These are phyloP conservation scores for Gerris buenoi DNA, from an alignment of 1,140 invertebrate species.

Conservation along the genomic window DNA sequence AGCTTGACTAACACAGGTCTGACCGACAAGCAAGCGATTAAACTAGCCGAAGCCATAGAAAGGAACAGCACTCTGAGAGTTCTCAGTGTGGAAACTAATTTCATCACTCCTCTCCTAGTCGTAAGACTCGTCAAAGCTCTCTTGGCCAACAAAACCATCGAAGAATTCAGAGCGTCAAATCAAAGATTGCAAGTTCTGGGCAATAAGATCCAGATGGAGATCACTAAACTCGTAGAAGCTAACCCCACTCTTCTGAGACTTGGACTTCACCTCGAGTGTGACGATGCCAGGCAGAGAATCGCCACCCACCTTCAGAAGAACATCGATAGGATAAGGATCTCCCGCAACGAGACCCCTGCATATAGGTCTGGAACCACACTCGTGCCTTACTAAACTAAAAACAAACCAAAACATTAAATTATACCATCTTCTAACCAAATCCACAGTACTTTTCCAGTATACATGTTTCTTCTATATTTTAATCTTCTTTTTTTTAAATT, in stretches of 20 bases:
- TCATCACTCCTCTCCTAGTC: slow-evolving; percentile 69
- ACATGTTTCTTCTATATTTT: too few relatives aligned
- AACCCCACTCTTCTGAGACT: slow-evolving; percentile 81
- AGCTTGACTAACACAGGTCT: slow-evolving; percentile 87
- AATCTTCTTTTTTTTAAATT: too few relatives aligned
- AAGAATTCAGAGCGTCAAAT: slow-evolving; percentile 89
- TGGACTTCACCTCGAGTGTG: slow-evolving; percentile 88
- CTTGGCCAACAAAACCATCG: slow-evolving; percentile 67
- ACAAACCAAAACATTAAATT: too few relatives aligned
- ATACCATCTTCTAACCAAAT: too few relatives aligned
- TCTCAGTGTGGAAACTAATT: slow-evolving; percentile 88
- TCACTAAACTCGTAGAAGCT: slow-evolving; percentile 80
- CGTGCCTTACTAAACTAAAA: neutral
- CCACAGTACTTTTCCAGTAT: too few relatives aligned
- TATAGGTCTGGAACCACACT: neutral
- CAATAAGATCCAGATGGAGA: slow-evolving; percentile 96
- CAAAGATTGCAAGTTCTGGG: slow-evolving; percentile 90
- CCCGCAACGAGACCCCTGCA: neutral
- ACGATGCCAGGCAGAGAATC: slow-evolving; percentile 84
- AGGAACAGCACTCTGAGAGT: slow-evolving; percentile 75
- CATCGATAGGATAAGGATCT: slow-evolving; percentile 83
- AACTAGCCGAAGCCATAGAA: slow-evolving; percentile 68
- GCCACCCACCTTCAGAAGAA: slow-evolving; percentile 86
- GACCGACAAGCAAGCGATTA: slow-evolving; percentile 69
- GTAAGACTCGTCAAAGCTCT: slow-evolving; percentile 72